Percentiles rank a stretch among this genome's conserved stretches.
Evolutionary conservation across 2,888 invertebrate genomes (phyloP).

Genomic region (Parnassius apollo): DNA sequence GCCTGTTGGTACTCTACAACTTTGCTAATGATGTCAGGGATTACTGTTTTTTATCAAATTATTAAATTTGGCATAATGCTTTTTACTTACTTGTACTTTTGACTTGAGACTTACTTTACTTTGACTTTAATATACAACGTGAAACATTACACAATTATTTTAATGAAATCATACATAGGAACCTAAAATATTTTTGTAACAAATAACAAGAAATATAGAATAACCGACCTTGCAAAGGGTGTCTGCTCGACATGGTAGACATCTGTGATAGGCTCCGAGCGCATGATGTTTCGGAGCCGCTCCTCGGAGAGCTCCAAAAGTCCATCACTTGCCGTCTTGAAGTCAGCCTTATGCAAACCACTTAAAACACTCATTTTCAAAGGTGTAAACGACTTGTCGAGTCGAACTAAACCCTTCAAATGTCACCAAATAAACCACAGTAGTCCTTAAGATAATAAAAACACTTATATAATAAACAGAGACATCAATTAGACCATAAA

Average conservation of each 20-base stretch:
- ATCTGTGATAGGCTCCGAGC: slow-evolving; percentile 87
- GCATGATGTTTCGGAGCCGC: slow-evolving; percentile 84
- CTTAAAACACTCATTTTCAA: slow-evolving; percentile 77
- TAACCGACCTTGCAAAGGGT: slow-evolving; percentile 89
- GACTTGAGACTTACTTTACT: no score
- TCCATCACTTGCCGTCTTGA: slow-evolving; percentile 84
- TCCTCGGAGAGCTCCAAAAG: slow-evolving; percentile 87
- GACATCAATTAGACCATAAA: slow-evolving; percentile 75
- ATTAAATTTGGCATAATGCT: no score
- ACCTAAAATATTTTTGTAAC: not conserved
- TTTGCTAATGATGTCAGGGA: no score
- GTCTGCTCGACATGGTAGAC: slow-evolving; percentile 91
- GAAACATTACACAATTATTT: no score
- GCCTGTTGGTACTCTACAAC: no score
- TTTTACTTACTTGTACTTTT: no score
- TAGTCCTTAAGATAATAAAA: slow-evolving; percentile 75
- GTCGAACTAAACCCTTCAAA: slow-evolving; percentile 60
- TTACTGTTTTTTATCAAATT: no score
- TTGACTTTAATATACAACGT: no score
- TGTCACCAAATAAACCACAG: slow-evolving; percentile 75
- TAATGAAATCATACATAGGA: no score
- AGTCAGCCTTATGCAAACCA: slow-evolving; percentile 80
- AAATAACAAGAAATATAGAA: slow-evolving; percentile 11
- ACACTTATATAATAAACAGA: slow-evolving; percentile 72
- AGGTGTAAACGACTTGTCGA: slow-evolving; percentile 73